These are phyloP conservation scores for Hydrophis major DNA, from an alignment of 2,797 vertebrate species.

Conservation along the genomic window DNA sequence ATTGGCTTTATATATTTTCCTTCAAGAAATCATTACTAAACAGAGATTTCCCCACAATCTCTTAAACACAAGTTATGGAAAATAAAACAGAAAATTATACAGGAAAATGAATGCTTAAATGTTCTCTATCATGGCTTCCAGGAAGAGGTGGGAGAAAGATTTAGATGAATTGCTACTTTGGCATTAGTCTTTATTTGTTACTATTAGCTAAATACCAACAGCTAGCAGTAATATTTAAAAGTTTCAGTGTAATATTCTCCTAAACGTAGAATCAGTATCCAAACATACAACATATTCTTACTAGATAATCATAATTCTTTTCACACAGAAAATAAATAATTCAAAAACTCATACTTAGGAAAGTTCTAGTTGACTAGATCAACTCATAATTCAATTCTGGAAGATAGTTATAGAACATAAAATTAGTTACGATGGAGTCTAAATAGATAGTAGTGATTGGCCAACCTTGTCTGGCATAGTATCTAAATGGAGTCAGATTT, in stretches of 20 bases:
- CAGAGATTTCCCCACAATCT: background rate
- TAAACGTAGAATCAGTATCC: background rate
- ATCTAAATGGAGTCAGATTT: background rate
- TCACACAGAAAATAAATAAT: background rate
- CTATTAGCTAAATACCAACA: background rate
- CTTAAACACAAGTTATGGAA: background rate
- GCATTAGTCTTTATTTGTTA: background rate
- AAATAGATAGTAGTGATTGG: background rate
- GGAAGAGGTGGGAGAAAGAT: background rate
- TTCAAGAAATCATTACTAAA: constrained; percentile 15
- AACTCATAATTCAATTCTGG: background rate
- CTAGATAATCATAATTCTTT: background rate
- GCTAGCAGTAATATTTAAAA: background rate
- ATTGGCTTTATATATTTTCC: background rate
- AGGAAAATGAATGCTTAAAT: constrained; percentile 1
- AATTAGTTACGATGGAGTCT: background rate
- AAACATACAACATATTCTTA: background rate
- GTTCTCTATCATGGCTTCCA: background rate
- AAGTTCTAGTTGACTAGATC: background rate
- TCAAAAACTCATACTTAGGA: background rate
- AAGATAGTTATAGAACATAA: background rate
- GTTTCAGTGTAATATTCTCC: background rate
- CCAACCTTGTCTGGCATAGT: background rate
- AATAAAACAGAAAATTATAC: background rate
- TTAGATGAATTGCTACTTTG: background rate